Base-by-base conservation (phyloP, 1,140 invertebrate genomes). In the Brachionus koreanus region DNA sequence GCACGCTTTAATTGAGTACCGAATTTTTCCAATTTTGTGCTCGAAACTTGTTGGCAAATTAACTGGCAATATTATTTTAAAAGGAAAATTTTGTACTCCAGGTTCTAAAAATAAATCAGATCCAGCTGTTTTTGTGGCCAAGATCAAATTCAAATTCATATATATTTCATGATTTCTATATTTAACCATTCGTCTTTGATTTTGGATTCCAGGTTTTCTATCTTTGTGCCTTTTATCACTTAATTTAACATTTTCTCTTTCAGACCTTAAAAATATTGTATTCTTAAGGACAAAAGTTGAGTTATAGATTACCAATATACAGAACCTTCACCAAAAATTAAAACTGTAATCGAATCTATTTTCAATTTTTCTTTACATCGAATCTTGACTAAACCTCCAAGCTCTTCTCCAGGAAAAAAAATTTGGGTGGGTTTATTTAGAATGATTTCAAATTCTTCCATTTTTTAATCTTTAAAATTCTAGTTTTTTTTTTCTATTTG, bases 31-130 rank as follows among this genome's bases (percentile, higher is more conserved):
- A 82, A 86, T 86, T 2, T 87, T 84, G 25, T 89, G 89, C 83
- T 88, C 86, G 84, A 89, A 90, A 9, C 88, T 90, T 1, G 88
- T 87, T 0, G 90, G 90, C 13, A 89, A 83, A 83, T 87, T 87
- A 13, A 85, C 83, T 12, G 89, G 89, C 13, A 90, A 85, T 29
- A 85, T 86, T 84, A 89, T 89, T 74, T 86, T 85, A 83, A 90
- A 90, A 5, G 88, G 88, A 84, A 89, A 90, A 9, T 84, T 19
- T 10, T 52, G 42, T 13, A 9, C 23, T 46, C 72, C 72, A 5
- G 13, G 12, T 52, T 43, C 19, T 33, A 67, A n/a, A 35, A 12
- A 33, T 7, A 35, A 35, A 67, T 35, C 23, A 33, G 23, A n/a
- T 35, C 29, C 63, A 16, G 43, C 12, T 49, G 13, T 49, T 49